Evolutionary conservation across 2,113 vertebrate genomes (phyloP), one percentile per base, ranked within the genome.

Genomic region (Nothobranchius kuhntae): DNA sequence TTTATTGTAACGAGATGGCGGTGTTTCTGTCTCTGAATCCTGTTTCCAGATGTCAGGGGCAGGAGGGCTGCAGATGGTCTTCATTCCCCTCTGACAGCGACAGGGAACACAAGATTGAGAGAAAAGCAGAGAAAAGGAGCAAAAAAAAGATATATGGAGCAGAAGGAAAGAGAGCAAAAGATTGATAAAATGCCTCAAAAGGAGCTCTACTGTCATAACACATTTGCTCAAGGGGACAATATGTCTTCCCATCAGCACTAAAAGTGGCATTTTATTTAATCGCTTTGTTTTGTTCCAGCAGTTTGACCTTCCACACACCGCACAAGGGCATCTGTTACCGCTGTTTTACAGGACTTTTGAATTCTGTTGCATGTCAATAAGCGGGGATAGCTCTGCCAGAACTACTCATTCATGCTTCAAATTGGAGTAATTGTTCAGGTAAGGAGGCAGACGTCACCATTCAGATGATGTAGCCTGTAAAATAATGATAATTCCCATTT

Each of bases 41-140:
- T 26, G 9, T 83, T 78, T 84, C 77, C 86, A 90, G 86, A 90
- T 88, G 84, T 90, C 75, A 80, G 61, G 64, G 54, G 79, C 74
- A 80, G 75, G 77, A 75, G 69, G 75, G 58, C 74, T 79, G 77
- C 87, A 89, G 89, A 89, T 89, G 89, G 78, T 86, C 68, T 66
- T 88, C 89, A 83, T 87, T 85, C 80, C 75, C 76, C 24, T 79
- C 73, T 86, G 86, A 86, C 74, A 79, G 75, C 0, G 48, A 75
- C 74, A 79, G 78, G 74, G 82, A 85, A 58, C 74, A 36, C 65
- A 47, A 73, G 84, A 72, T 44, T 21, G 68, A 68, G 76, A 71
- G 53, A 58, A 57, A 63, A 9, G 40, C 42, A 53, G 57, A 68
- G 8, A 66, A 17, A 62, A 46, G 60, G n/a, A 17, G 45, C 6